Evolutionary conservation across 2,797 vertebrate genomes (phyloP), one percentile per base, ranked within the genome.

Genomic region (Benthosema pterotum): DNA sequence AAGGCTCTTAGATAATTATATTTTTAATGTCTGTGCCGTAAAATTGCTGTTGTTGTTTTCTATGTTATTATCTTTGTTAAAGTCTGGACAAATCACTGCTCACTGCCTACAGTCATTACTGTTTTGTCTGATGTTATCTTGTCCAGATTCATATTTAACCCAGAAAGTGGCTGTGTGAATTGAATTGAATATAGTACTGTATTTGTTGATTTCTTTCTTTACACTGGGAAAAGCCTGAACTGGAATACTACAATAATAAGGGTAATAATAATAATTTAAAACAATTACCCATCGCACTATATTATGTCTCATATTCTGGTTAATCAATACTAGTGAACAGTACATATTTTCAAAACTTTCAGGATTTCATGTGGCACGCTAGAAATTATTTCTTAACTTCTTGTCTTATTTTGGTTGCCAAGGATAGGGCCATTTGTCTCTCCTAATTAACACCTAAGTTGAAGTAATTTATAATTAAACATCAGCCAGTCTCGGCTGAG

Each of bases 401-500:
- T 58, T 57, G 58, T 56, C 15, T 69, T 61, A 64, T 59, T 18
- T 47, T 49, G 48, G 56, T 49, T 63, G 19, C 59, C 51, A 55
- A 63, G 12, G 53, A 78, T 76, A 59, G 49, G 74, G 65, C 63
- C 25, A 3, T 64, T 69, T 28, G 57, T 70, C 22, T 69, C 55
- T 2, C 49, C 82, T 53, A 69, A 19, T 57, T 60, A 74, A 43
- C 52, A 38, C 28, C 65, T 81, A 28, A 70, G 77, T 59, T 28
- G 58, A 57, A 38, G 32, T 38, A 25, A 38, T 22, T 69, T 67
- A 22, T 57, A 66, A 55, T 69, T 77, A 75, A 66, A 74, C 52
- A 1, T 59, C 61, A 66, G 56, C 49, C 49, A n/a, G 38, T 80
- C 80, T 75, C 49, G 77, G 77, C 83, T 59, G 71, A 79, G 74